These are phyloP conservation scores for Monoplex corrugatus DNA, from an alignment of 2,888 invertebrate genomes.

Conservation along the genomic window DNA sequence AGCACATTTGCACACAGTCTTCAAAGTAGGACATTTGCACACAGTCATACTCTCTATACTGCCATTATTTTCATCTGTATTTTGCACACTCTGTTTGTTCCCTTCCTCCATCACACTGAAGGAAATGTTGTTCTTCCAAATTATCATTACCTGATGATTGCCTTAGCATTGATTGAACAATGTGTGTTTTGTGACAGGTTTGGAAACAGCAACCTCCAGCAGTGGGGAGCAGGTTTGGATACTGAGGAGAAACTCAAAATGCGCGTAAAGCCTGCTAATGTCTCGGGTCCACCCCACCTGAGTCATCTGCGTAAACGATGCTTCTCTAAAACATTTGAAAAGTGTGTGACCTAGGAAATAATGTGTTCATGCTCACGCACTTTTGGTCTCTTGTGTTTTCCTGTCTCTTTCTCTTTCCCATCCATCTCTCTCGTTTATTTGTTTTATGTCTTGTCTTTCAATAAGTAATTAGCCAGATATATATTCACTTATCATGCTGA, in stretches of 20 bases:
- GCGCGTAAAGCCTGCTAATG: slow-evolving; percentile 76
- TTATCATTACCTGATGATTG: too few species aligned
- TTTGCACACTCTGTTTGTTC: too few species aligned
- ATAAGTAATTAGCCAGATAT: too few species aligned
- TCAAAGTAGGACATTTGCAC: too few species aligned
- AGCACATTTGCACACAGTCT: too few species aligned
- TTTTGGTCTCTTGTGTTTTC: too few species aligned
- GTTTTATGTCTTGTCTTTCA: not conserved
- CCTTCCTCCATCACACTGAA: too few species aligned
- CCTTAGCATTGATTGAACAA: not conserved
- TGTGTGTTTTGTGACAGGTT: slow-evolving; percentile 9
- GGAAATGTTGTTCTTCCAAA: too few species aligned
- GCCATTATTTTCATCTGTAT: too few species aligned
- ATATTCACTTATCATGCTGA: not conserved
- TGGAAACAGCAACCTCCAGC: slow-evolving; percentile 42
- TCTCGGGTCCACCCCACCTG: slow-evolving; percentile 78
- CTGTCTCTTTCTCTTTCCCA: slow-evolving; percentile 6
- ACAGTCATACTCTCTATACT: too few species aligned
- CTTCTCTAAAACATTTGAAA: slow-evolving; percentile 57
- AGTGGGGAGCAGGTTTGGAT: not conserved
- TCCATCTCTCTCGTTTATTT: not conserved
- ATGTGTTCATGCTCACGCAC: too few species aligned
- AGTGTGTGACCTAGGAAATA: not conserved
- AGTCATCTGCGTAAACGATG: slow-evolving; percentile 72
- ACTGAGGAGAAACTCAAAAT: slow-evolving; percentile 68